These are phyloP conservation scores for Antheraea assamensis DNA, from an alignment of 2,888 invertebrate genomes.

Conservation along the genomic window DNA sequence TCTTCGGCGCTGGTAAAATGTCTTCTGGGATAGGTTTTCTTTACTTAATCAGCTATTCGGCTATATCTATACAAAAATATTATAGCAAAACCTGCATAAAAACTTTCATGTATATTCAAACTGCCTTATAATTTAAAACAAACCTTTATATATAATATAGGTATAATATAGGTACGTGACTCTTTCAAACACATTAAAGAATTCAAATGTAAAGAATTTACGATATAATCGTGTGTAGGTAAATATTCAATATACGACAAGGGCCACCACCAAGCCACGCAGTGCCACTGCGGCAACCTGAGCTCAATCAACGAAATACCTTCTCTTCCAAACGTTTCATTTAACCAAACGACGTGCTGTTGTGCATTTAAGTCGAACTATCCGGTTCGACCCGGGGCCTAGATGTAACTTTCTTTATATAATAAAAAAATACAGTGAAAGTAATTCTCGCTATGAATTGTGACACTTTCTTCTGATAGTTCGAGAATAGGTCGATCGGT, in stretches of 20 bases:
- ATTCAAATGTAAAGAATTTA: neutral
- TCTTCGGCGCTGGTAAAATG: neutral
- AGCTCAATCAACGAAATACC: neutral
- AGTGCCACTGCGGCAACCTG: neutral
- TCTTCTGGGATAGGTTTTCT: neutral
- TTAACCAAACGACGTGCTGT: constrained; percentile 2
- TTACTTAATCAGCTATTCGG: neutral
- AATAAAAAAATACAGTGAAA: constrained; percentile 55
- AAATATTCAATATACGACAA: neutral
- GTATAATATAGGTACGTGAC: too few species aligned
- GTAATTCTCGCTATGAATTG: constrained; percentile 45
- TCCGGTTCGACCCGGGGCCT: constrained; percentile 15
- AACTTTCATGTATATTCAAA: neutral
- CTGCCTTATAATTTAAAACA: neutral
- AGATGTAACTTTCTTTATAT: constrained; percentile 44
- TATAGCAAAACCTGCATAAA: neutral
- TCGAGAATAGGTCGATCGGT: constrained; percentile 37
- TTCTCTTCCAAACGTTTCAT: neutral
- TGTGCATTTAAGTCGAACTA: constrained; percentile 13
- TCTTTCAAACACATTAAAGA: too few species aligned
- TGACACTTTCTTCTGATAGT: constrained; percentile 60
- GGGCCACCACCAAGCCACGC: neutral
- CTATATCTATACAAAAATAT: neutral
- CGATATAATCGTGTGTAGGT: neutral
- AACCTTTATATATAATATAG: too few species aligned